Evolutionary conservation across 2,797 vertebrate species (phyloP), one percentile per base, ranked within the genome.

Genomic region (Hapalemur alaotrensis): DNA sequence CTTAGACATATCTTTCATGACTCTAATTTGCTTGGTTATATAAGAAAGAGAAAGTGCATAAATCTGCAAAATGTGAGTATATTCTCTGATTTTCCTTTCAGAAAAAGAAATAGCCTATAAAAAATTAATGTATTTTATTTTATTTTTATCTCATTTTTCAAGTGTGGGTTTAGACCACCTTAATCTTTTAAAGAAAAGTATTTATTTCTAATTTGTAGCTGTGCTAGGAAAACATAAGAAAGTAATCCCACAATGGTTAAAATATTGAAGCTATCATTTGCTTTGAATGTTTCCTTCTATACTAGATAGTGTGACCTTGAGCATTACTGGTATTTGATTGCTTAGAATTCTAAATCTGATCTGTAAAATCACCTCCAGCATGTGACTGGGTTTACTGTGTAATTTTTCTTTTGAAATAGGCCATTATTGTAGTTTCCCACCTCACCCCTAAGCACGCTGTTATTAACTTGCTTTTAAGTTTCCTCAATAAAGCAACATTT

Each of bases 381-480:
- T 94, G 75, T 84, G 91, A 87, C 82, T 91, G 43, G 12, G 30
- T 97, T 98, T 97, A 89, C 96, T 92, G 23, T 88, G 91, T 91
- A 91, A 95, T 97, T 96, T 97, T 96, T 94, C 96, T 97, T 96
- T 95, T 81, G 97, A 97, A 95, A 97, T 95, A 84, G 92, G 67
- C 72, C 63, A 76, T 95, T 94, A 95, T 82, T 73, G 61, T 54
- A 84, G 85, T 65, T 75, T 95, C 88, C 35, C 18, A 92, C 91
- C 91, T 89, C 89, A 97, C 91, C 65, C 48, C 54, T 78, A 96
- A 97, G 93, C 79, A 93, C 89, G 72, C 89, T 95, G 32, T 96
- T 97, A 97, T 96, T 97, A 97, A 95, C 94, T 97, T 95, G 88
- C 95, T 97, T 96, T 97, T 97, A 96, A 97, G 86, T 97, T 93